phyloP scores from a whole-genome alignment of 2,797 vertebrate species.

The Gila robusta region DNA sequence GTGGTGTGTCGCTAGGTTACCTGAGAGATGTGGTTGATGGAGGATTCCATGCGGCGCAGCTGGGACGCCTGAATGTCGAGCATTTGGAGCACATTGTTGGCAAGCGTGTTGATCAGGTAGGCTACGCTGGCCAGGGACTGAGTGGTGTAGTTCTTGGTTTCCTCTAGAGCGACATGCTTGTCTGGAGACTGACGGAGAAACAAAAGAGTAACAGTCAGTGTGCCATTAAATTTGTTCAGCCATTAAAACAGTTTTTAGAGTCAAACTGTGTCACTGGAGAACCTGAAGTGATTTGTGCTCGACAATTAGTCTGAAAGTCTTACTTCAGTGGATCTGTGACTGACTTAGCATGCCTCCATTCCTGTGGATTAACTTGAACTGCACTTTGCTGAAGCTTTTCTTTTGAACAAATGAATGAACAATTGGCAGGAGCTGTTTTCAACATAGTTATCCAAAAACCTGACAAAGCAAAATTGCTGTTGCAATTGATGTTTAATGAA shows the following conservation, averaged over 20 bases:
- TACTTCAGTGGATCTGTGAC: background rate
- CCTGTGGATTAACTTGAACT: background rate
- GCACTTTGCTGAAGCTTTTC: background rate
- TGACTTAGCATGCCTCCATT: background rate
- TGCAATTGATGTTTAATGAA: background rate
- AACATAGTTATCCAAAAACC: background rate
- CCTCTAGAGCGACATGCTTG: slow-evolving; percentile 91
- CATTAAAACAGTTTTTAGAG: background rate
- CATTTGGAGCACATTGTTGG: slow-evolving; percentile 97
- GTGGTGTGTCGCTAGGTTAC: slow-evolving; percentile 68
- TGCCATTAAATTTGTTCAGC: background rate
- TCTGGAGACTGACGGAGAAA: slow-evolving; percentile 81
- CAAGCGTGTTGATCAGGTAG: slow-evolving; percentile 95
- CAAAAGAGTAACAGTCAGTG: background rate
- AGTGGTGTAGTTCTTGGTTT: slow-evolving; percentile 96
- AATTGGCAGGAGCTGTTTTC: background rate
- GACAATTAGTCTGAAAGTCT: background rate
- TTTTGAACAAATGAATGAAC: background rate
- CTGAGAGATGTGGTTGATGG: slow-evolving; percentile 95
- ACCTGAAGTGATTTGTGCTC: background rate
- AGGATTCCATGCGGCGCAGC: slow-evolving; percentile 93
- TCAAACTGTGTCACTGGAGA: background rate
- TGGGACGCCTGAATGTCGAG: slow-evolving; percentile 95
- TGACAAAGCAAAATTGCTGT: background rate
- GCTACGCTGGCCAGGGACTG: slow-evolving; percentile 94